These are phyloP conservation scores for Drosophila differens DNA, from an alignment of 2,888 invertebrate species.

Conservation along the genomic window DNA sequence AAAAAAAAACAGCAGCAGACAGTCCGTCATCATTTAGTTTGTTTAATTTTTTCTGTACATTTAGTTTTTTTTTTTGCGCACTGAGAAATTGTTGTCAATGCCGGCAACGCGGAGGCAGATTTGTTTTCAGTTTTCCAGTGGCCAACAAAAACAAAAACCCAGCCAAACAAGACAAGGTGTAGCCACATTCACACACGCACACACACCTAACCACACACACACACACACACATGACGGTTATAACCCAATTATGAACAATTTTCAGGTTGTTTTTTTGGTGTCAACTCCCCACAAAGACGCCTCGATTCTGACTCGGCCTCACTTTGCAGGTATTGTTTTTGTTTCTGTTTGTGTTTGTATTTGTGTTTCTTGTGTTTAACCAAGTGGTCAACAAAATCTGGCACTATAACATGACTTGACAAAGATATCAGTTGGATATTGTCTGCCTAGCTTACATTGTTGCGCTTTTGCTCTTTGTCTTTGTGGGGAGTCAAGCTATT, in stretches of 20 bases:
- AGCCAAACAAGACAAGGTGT: slow-evolving; percentile 43
- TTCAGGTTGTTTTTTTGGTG: slow-evolving; percentile 69
- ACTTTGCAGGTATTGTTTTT: slow-evolving; percentile 27
- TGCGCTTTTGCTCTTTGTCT: slow-evolving; percentile 5
- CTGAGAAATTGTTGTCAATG: slow-evolving; percentile 53
- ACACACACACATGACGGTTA: slow-evolving; percentile 54
- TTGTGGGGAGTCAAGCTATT: not conserved
- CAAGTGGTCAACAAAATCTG: slow-evolving; percentile 40
- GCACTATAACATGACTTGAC: slow-evolving; percentile 52
- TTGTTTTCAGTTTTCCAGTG: slow-evolving; percentile 47
- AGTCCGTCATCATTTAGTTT: slow-evolving; percentile 54
- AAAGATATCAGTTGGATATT: slow-evolving; percentile 46
- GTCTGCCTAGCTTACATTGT: slow-evolving; percentile 26
- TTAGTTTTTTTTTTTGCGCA: slow-evolving; percentile 38
- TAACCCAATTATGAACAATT: slow-evolving; percentile 75
- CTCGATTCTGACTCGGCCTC: slow-evolving; percentile 31
- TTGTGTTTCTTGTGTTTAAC: slow-evolving; percentile 1
- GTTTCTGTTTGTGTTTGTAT: not conserved
- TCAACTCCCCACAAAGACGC: slow-evolving; percentile 51
- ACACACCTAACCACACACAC: slow-evolving; percentile 31
- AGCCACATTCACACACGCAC: slow-evolving; percentile 22
- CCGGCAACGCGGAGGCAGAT: slow-evolving; percentile 28
- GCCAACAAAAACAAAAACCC: slow-evolving; percentile 16
- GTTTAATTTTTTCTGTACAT: slow-evolving; percentile 2
- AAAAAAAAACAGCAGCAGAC: not conserved